phyloP scores from a whole-genome alignment of 2,888 invertebrate genomes.

The Cheilosia urbana region DNA sequence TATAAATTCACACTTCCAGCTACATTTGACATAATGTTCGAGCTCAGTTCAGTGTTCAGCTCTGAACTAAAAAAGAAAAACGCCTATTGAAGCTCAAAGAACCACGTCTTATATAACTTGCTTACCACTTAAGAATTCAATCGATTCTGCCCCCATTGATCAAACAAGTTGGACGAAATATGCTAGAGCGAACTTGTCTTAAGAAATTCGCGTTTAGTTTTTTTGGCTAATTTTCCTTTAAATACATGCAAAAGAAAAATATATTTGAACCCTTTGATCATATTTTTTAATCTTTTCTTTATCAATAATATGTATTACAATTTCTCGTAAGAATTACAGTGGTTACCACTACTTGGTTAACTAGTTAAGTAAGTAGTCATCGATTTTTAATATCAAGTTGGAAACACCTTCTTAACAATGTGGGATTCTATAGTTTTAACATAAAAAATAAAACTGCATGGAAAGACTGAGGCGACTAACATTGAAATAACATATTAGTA shows the following conservation, averaged over 20 bases:
- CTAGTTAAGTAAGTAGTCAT: slow-evolving; percentile 64
- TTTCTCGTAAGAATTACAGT: slow-evolving; percentile 26
- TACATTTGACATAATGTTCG: too few relatives aligned
- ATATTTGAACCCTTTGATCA: slow-evolving; percentile 4
- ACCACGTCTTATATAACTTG: too few relatives aligned
- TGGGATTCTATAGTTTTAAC: neutral
- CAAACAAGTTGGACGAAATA: too few relatives aligned
- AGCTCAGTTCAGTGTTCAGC: too few relatives aligned
- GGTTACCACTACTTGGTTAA: slow-evolving; percentile 10
- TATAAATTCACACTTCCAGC: too few relatives aligned
- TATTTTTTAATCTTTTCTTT: slow-evolving; percentile 45
- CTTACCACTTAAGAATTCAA: too few relatives aligned
- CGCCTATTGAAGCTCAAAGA: too few relatives aligned
- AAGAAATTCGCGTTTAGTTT: too few relatives aligned
- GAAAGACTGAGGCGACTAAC: slow-evolving; percentile 15
- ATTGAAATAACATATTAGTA: slow-evolving; percentile 1
- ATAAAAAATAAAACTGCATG: slow-evolving; percentile 3
- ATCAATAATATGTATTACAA: slow-evolving; percentile 12
- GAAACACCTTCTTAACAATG: slow-evolving; percentile 37
- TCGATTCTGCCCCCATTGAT: too few relatives aligned
- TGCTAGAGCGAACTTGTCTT: too few relatives aligned
- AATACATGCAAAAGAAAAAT: neutral
- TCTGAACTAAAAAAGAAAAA: too few relatives aligned
- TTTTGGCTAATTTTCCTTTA: too few relatives aligned
- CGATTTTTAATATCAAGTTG: slow-evolving; percentile 36